Conservation (phyloP, 2,888 invertebrate genomes). For the Seira ritae region DNA sequence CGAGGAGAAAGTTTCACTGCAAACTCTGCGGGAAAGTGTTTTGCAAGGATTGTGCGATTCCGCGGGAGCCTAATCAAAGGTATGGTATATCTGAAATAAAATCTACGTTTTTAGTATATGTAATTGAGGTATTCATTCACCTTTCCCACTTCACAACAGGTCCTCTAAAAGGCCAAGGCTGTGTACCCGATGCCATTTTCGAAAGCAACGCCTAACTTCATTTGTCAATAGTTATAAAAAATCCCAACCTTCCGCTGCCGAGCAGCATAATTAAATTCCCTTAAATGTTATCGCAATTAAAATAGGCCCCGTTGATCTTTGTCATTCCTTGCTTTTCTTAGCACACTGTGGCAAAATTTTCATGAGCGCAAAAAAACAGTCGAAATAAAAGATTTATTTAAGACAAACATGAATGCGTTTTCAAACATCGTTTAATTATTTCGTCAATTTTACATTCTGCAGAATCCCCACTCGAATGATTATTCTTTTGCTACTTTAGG, state of each 20-base stretch:
- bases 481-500: too few species aligned
- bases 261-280: too few species aligned
- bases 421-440: too few species aligned
- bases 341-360: not conserved
- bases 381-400: not conserved
- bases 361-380: not conserved
- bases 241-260: not conserved
- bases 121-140: not conserved
- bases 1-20: slow-evolving; percentile 66
- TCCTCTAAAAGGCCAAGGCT: slow-evolving; percentile 40
- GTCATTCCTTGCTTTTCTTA: too few species aligned
- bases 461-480: too few species aligned
- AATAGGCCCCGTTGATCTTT: too few species aligned
- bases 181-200: slow-evolving; percentile 47
- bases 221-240: slow-evolving; percentile 34
- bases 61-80: slow-evolving; percentile 45
- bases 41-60: slow-evolving; percentile 63
- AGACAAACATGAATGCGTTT: not conserved
- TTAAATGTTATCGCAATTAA: too few species aligned
- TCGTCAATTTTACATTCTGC: too few species aligned
- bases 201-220: slow-evolving; percentile 37
- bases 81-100: not conserved
- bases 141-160: not conserved
- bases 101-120: not conserved
- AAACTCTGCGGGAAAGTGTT: slow-evolving; percentile 66